Evolutionary conservation across 2,888 invertebrate genomes (phyloP), one percentile per base, ranked within the genome.

Genomic region (Salpingus planirostris): DNA sequence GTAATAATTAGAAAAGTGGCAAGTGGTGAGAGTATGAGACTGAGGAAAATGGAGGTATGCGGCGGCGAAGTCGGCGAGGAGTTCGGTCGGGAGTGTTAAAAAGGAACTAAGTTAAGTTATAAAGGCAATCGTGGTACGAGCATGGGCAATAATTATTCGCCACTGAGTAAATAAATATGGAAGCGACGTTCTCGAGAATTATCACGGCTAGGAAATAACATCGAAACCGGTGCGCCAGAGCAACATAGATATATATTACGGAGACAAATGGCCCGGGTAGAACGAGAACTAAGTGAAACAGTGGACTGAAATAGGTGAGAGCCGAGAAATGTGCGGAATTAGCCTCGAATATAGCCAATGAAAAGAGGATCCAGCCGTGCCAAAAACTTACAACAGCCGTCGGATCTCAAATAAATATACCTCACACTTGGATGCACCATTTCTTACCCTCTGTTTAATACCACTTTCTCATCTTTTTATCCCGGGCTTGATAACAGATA

Each of bases 241-340:
- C n/a, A n/a, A n/a, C n/a, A n/a, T 40, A 44, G 8, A 49, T 44
- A 48, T 51, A 49, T 46, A 49, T 48, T 50, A 46, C 40, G 36
- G 42, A 52, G 51, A 54, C 48, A 49, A 51, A 54, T 52, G 49
- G 49, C 34, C 41, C n/a, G n/a, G n/a, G 24, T 35, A 38, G 40
- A 43, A 42, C 40, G 39, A 42, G 37, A 36, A 43, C 35, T 38
- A 38, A 44, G 37, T 47, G 46, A 50, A 50, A 52, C 43, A 49
- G 46, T 48, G 46, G 49, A 50, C 47, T 54, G 47, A 52, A 50
- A 52, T 52, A 54, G 50, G 53, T 55, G 53, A 50, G 50, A 54
- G 49, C 43, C 33, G 44, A 45, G 47, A 49, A 50, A 52, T 50
- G 54, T 53, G 50, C 31, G 37, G 44, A 44, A 44, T 43, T 44